Evolutionary conservation across 92 coral and sea anemone species (phyloP).

Genomic region (Porites rus): DNA sequence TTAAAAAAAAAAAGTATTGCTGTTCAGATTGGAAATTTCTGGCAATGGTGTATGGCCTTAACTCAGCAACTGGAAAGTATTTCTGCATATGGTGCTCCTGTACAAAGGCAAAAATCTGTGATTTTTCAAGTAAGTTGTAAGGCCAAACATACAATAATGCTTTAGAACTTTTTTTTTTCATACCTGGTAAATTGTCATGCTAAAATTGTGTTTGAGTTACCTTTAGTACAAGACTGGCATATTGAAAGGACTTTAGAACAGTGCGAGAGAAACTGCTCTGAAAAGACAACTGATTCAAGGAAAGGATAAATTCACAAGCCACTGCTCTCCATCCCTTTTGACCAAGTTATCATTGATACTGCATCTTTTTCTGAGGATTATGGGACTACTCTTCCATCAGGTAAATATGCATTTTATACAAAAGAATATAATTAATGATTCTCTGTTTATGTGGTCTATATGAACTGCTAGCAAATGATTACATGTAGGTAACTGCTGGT

Average conservation of each 20-base stretch:
- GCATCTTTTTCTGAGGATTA: conserved; percentile 21
- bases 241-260: background rate
- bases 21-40: conserved; percentile 31
- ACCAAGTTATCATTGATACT: conserved; percentile 1
- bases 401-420: background rate
- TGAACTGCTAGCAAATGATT: too few relatives aligned
- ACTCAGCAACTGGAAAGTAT: conserved; percentile 5
- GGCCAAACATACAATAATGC: too few relatives aligned
- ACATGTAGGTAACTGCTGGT: too few relatives aligned
- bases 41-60: conserved; percentile 17
- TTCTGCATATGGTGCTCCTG: conserved; percentile 32
- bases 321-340: background rate
- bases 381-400: conserved; percentile 34
- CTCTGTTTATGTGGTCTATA: too few relatives aligned
- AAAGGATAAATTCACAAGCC: background rate
- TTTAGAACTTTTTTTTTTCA: too few relatives aligned
- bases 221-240: conserved; percentile 14
- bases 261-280: background rate
- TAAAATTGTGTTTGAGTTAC: background rate
- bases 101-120: conserved; percentile 22
- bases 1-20: conserved; percentile 8
- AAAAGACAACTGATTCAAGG: background rate
- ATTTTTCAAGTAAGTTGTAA: conserved; percentile 29
- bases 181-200: too few relatives aligned
- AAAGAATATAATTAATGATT: too few relatives aligned